A percentile compares a stretch with the other conserved stretches of the same genome.
Conservation (phyloP, 2,888 invertebrate genomes). For the Leptinotarsa tumamoca region DNA sequence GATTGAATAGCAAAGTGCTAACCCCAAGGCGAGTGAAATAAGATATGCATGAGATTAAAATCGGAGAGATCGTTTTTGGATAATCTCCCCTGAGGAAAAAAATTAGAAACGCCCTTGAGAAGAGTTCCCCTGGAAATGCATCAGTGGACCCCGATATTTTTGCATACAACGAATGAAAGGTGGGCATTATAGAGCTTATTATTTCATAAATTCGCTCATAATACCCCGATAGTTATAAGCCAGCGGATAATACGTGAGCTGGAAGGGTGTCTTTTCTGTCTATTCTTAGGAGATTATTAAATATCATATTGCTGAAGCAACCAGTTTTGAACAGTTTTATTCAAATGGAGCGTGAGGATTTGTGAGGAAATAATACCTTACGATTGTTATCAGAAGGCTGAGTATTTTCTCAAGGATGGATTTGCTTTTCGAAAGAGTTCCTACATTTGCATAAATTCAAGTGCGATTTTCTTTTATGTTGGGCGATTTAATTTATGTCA, state of each 20-base stretch:
- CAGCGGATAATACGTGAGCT: conserved; percentile 7
- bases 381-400: not conserved
- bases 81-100: conserved; percentile 41
- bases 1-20: conserved; percentile 32
- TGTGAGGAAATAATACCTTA: not conserved
- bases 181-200: conserved; percentile 45
- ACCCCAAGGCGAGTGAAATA: conserved; percentile 44
- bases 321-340: conserved; percentile 24
- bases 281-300: conserved; percentile 25
- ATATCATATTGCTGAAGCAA: conserved; percentile 26
- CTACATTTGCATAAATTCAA: not conserved
- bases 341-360: conserved; percentile 22
- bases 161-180: conserved; percentile 35
- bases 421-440: conserved; percentile 4
- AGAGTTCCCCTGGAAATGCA: conserved; percentile 27
- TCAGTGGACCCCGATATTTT: conserved; percentile 33
- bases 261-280: conserved; percentile 21
- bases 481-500: not conserved
- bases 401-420: conserved; percentile 18
- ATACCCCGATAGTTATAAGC: conserved; percentile 32
- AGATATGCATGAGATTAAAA: conserved; percentile 49
- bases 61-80: conserved; percentile 38
- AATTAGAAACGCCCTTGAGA: conserved; percentile 32
- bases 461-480: not conserved
- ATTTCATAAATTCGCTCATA: conserved; percentile 46